A percentile compares a stretch with the other conserved stretches of the same genome.
Conservation (phyloP, 1,140 invertebrate genomes). For the Melanaphis sacchari region DNA sequence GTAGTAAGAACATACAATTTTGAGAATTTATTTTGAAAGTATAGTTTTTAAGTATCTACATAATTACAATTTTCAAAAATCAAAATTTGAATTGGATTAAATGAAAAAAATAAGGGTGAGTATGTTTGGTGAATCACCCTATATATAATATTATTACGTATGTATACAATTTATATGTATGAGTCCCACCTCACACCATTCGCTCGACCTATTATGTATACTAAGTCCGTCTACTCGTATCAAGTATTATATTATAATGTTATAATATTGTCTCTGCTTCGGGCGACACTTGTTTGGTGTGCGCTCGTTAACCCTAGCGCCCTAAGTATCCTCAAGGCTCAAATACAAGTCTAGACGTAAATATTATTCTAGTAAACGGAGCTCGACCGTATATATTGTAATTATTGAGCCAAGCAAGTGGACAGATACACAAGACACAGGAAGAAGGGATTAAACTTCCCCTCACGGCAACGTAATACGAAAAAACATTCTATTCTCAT, state of each 20-base stretch:
- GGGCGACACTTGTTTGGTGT: background rate
- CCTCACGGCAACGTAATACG: background rate
- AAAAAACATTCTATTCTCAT: background rate
- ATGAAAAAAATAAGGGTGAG: too few species aligned
- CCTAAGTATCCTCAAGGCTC: background rate
- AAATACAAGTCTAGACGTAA: background rate
- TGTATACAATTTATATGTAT: background rate
- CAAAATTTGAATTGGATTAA: too few species aligned
- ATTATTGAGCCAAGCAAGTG: background rate
- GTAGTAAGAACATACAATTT: too few species aligned
- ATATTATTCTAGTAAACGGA: background rate
- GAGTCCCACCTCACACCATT: background rate
- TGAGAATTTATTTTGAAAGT: too few species aligned
- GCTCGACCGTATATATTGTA: background rate
- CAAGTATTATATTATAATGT: background rate
- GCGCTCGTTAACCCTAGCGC: background rate
- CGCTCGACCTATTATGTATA: background rate
- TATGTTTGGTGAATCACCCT: too few species aligned
- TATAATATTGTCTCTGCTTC: background rate
- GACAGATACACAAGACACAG: background rate
- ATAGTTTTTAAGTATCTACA: too few species aligned
- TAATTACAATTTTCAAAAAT: too few species aligned
- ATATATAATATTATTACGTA: too few species aligned
- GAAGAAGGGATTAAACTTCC: background rate
- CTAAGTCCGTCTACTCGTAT: background rate